Evolutionary conservation across 2,113 vertebrate genomes (phyloP).

Genomic region (Rhodinocichla rosea): DNA sequence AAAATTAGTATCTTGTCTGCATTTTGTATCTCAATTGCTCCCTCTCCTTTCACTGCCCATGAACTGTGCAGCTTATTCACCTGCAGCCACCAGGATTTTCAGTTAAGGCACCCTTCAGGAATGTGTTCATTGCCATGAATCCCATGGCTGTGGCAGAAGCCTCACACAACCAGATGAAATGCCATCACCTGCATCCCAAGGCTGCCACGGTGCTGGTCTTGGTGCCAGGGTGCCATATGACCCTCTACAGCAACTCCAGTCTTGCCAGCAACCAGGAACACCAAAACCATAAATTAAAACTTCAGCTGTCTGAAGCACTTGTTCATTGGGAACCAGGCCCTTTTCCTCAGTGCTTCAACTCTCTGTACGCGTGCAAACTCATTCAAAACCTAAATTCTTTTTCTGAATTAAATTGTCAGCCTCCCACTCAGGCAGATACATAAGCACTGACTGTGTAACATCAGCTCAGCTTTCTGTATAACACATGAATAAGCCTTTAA

Average conservation of each 20-base stretch:
- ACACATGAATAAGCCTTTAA: conserved; percentile 41
- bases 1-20: conserved; percentile 2
- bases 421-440: conserved; percentile 38
- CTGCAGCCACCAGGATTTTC: not conserved
- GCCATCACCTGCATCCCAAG: not conserved
- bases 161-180: not conserved
- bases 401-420: conserved; percentile 44
- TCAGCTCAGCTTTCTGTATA: conserved; percentile 6
- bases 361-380: not conserved
- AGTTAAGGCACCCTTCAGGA: not conserved
- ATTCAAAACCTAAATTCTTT: conserved; percentile 22
- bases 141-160: not conserved
- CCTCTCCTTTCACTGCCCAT: not conserved
- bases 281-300: not conserved
- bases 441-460: conserved; percentile 40
- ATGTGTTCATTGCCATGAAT: not conserved
- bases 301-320: not conserved
- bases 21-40: not conserved
- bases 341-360: not conserved
- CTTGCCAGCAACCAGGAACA: not conserved
- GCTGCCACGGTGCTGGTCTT: not conserved
- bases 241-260: not conserved
- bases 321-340: not conserved
- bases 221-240: rapidly evolving
- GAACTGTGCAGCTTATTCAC: not conserved